phyloP scores from a whole-genome alignment of 2,888 invertebrate species.

The Metacarcinus magister region DNA sequence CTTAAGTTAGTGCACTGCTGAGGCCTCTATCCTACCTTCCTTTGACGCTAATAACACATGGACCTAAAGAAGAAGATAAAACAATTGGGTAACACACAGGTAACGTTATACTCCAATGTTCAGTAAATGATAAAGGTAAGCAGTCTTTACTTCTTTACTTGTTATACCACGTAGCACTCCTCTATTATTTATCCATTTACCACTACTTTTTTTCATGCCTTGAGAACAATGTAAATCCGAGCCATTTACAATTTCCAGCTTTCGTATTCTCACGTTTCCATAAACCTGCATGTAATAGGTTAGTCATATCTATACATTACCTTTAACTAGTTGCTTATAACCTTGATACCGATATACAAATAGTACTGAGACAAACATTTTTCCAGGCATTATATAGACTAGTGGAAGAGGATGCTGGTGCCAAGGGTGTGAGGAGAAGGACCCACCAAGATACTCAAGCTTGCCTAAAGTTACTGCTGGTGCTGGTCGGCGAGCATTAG shows the following conservation, averaged over 20 bases:
- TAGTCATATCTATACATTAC: neutral
- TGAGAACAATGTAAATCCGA: neutral
- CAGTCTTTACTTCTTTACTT: no score
- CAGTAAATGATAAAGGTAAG: neutral
- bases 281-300: neutral
- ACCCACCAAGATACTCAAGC: neutral
- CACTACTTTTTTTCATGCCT: neutral
- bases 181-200: neutral
- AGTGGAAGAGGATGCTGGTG: neutral
- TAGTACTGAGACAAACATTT: neutral
- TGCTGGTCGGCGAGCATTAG: neutral
- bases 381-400: neutral
- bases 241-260: neutral
- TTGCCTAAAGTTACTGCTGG: neutral
- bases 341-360: neutral
- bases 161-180: no score
- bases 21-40: neutral
- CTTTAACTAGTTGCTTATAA: neutral
- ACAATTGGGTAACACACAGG: neutral
- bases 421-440: neutral
- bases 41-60: neutral
- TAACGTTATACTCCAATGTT: neutral
- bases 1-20: neutral
- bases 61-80: no score
- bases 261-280: neutral